Conservation (phyloP, 2,797 vertebrate genomes). For the Ataeniobius toweri region DNA sequence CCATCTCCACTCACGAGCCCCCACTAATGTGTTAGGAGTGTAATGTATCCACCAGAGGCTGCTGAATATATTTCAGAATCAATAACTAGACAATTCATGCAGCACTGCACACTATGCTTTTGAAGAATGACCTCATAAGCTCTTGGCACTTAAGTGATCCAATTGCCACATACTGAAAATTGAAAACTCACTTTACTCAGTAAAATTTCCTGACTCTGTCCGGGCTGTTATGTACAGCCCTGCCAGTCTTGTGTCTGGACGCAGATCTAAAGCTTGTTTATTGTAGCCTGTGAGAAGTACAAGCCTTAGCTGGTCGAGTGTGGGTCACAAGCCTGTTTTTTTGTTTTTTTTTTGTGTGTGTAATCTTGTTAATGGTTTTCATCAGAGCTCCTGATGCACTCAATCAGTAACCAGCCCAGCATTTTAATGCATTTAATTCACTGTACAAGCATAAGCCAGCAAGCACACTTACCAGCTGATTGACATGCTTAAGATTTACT, state of each 20-base stretch:
- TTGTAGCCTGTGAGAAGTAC: slow-evolving; percentile 42
- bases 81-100: slow-evolving; percentile 69
- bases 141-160: slow-evolving; percentile 64
- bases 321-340: slow-evolving; percentile 66
- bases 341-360: slow-evolving; percentile 42
- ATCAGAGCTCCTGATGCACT: slow-evolving; percentile 72
- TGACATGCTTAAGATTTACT: slow-evolving; percentile 44
- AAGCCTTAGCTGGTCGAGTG: slow-evolving; percentile 45
- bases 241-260: slow-evolving; percentile 27
- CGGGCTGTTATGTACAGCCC: slow-evolving; percentile 46
- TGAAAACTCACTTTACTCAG: slow-evolving; percentile 71
- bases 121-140: slow-evolving; percentile 72
- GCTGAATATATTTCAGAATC: slow-evolving; percentile 72
- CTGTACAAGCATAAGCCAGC: slow-evolving; percentile 40
- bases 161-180: slow-evolving; percentile 71
- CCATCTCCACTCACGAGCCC: slow-evolving; percentile 54
- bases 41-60: slow-evolving; percentile 65
- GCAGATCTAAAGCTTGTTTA: slow-evolving; percentile 54
- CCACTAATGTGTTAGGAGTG: slow-evolving; percentile 59
- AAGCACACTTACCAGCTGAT: slow-evolving; percentile 29
- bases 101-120: slow-evolving; percentile 59
- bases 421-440: slow-evolving; percentile 70
- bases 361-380: slow-evolving; percentile 79
- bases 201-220: slow-evolving; percentile 63
- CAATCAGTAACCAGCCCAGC: slow-evolving; percentile 58